Conservation (phyloP, 2,113 vertebrate genomes). For the Dryoscopus gambensis region DNA sequence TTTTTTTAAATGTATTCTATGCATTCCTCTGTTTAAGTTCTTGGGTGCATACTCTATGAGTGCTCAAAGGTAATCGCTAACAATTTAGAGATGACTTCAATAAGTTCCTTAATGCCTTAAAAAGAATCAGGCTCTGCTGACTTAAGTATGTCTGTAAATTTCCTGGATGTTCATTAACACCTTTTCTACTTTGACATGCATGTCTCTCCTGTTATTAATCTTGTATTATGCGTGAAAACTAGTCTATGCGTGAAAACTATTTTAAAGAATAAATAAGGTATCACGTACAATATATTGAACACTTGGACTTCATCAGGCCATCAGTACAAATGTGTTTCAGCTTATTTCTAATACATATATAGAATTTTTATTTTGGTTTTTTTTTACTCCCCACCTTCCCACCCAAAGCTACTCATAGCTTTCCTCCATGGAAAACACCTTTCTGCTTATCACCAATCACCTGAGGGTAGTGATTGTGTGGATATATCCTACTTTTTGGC, state of each 20-base stretch:
- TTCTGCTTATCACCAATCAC: background rate
- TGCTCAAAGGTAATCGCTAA: background rate
- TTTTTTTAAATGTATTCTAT: background rate
- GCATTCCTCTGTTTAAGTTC: background rate
- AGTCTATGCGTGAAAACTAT: no score
- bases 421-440: background rate
- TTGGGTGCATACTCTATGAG: background rate
- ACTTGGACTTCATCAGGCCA: fast-evolving
- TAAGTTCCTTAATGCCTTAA: background rate
- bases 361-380: background rate
- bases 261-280: background rate
- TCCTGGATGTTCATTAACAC: background rate
- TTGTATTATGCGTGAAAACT: background rate
- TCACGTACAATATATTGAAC: background rate
- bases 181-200: background rate
- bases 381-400: background rate
- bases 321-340: background rate
- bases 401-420: background rate
- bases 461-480: background rate
- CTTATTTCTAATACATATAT: background rate
- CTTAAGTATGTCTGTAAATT: background rate
- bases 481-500: background rate
- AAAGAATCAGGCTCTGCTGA: background rate
- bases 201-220: background rate
- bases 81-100: background rate